Evolutionary conservation across 53 echinoderm and acorn worm species (phyloP).

Genomic region (Crossaster papposus): DNA sequence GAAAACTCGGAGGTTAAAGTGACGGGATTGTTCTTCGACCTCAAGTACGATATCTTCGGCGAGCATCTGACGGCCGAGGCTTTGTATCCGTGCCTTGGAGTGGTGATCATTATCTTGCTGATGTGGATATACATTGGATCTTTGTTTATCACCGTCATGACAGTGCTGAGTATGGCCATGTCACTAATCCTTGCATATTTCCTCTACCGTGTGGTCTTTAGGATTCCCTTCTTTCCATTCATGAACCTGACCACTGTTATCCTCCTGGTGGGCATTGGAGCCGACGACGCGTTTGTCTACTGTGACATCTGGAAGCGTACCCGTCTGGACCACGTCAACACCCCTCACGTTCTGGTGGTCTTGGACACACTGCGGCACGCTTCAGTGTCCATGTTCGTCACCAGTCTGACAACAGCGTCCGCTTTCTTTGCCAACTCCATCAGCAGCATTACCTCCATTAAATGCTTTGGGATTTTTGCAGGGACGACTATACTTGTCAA

Average conservation of each 20-base stretch:
- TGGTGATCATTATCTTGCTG: constrained; percentile 72
- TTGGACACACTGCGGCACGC: constrained; percentile 71
- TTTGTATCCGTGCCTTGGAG: constrained; percentile 80
- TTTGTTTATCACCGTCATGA: constrained; percentile 62
- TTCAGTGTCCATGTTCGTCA: constrained; percentile 74
- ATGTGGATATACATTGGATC: constrained; percentile 78
- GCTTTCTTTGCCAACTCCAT: constrained; percentile 62
- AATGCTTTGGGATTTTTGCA: constrained; percentile 75
- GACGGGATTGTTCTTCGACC: constrained; percentile 80
- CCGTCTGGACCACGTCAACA: constrained; percentile 3
- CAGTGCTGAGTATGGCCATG: constrained; percentile 59
- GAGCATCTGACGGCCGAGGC: constrained; percentile 86
- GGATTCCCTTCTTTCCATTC: constrained; percentile 72
- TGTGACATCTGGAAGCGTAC: constrained; percentile 76
- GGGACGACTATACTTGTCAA: constrained; percentile 72
- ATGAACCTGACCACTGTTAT: constrained; percentile 59
- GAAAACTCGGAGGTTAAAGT: constrained; percentile 63
- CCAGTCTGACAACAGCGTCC: constrained; percentile 75
- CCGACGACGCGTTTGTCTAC: constrained; percentile 87
- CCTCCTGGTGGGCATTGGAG: constrained; percentile 76
- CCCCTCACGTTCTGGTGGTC: neutral
- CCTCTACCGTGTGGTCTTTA: constrained; percentile 64
- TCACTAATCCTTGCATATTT: constrained; percentile 71
- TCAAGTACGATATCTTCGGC: constrained; percentile 88
- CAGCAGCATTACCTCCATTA: constrained; percentile 66